Base-by-base conservation (phyloP, 1,140 invertebrate genomes). In the Drosophila kanapiae region DNA sequence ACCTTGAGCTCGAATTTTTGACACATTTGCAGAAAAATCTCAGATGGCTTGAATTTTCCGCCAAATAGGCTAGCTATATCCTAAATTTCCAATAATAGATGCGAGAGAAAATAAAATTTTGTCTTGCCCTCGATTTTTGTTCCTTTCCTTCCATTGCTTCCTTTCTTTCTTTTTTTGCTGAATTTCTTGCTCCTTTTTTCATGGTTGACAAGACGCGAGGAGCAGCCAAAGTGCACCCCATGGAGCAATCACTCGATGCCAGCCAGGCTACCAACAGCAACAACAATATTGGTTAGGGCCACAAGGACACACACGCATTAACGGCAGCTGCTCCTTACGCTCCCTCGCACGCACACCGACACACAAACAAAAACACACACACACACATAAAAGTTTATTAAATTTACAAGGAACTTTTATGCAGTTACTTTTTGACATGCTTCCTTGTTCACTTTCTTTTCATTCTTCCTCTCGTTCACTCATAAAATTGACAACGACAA, bases 351-450 rank as follows among this genome's bases (percentile, higher is more conserved):
- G 1, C 31, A 13, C 31, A 38, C 37, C 3, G 40, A 29, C 65
- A 63, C 63, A 40, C 51, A 14, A 38, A 2, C 31, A 13, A 23
- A 38, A 31, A 3, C 54, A 29, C 65, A 63, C 63, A 40, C 64
- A 80, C 54, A 68, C 76, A 70, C 78, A 88, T 90, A 90, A 90
- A 90, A 90, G 85, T 90, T 90, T 90, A 90, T 90, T 90, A 90
- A 90, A 90, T 90, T 90, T 90, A 85, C 86, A 90, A 90, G 85
- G 70, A 90, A 82, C 85, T 90, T 90, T 90, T 82, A 90, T 90
- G 85, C 85, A 90, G 85, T 90, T 90, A 90, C 85, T 90, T 90
- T 90, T 85, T 90, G 85, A 90, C 86, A 88, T 90, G 82, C 72
- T 76, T 70, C 69, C 74, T 88, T 70, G 69, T 67, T 71, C 79